A percentile compares a stretch with the other conserved stretches of the same genome.
Evolutionary conservation across 2,888 invertebrate species (phyloP).

Genomic region (Prostheceraeus crozeri): DNA sequence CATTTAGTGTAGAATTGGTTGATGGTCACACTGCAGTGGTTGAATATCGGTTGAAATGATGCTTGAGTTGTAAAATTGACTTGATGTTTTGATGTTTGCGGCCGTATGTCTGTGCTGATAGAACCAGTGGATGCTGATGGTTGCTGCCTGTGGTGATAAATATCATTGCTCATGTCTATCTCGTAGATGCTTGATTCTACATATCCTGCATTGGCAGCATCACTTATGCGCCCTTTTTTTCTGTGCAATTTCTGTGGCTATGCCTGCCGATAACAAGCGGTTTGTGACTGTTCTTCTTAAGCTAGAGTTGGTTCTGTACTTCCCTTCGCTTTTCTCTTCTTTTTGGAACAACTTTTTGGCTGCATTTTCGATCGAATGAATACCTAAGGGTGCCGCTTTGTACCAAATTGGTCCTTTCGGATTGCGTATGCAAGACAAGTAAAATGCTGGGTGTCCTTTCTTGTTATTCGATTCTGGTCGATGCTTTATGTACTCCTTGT

Average conservation of each 20-base stretch:
- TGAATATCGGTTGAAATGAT: no score
- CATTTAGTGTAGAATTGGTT: no score
- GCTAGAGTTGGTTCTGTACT: no score
- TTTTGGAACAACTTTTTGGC: slow-evolving; percentile 20
- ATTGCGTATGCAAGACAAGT: slow-evolving; percentile 4
- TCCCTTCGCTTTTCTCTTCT: no score
- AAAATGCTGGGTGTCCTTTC: slow-evolving; percentile 9
- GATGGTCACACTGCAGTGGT: no score
- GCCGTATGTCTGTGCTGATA: no score
- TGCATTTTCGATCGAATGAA: slow-evolving; percentile 30
- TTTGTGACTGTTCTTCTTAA: neutral
- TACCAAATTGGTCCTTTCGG: slow-evolving; percentile 13
- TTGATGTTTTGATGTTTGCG: no score
- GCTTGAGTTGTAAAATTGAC: no score
- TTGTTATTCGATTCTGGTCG: slow-evolving; percentile 21
- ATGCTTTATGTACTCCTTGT: slow-evolving; percentile 13
- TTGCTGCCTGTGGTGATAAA: no score
- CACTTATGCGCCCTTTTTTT: slow-evolving; percentile 5
- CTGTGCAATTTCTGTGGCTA: slow-evolving; percentile 4
- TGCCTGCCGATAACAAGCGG: neutral
- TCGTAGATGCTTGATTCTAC: slow-evolving; percentile 3
- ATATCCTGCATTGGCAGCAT: neutral
- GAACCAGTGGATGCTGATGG: no score
- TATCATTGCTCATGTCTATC: no score
- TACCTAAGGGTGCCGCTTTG: slow-evolving; percentile 2